Conservation (phyloP, 2,113 vertebrate genomes). For the Gavia stellata region DNA sequence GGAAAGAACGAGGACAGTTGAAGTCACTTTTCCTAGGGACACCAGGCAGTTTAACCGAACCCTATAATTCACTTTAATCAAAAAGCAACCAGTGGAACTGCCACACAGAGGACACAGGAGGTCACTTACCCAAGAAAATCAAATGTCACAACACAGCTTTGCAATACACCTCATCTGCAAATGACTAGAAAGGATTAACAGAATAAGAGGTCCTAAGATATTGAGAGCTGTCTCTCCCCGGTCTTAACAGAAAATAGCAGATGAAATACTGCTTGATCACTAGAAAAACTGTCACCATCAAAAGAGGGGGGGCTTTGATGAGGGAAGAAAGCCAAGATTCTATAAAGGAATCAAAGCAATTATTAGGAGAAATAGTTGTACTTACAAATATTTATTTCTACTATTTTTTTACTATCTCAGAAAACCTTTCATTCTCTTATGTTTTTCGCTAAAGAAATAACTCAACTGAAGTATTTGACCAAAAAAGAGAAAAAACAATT, state of each 20-base stretch:
- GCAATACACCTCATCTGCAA: not conserved
- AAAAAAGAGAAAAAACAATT: not conserved
- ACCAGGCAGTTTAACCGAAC: not conserved
- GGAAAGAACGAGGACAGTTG: not conserved
- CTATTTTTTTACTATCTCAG: not conserved
- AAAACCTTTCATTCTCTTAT: not conserved
- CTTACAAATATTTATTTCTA: not conserved
- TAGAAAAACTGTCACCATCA: not conserved
- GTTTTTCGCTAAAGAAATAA: not conserved
- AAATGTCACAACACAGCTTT: not conserved
- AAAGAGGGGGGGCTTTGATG: not conserved
- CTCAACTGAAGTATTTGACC: not conserved
- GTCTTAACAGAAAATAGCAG: not conserved
- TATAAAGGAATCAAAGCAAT: not conserved
- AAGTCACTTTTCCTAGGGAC: not conserved
- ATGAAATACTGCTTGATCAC: not conserved
- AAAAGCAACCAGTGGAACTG: not conserved
- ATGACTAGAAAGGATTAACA: not conserved
- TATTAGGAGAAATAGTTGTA: not conserved
- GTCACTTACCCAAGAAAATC: not conserved
- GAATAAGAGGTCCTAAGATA: not conserved
- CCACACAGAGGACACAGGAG: not conserved
- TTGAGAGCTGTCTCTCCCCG: not conserved
- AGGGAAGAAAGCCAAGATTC: not conserved
- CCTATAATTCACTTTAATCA: not conserved